Conservation (phyloP, 2,888 invertebrate species). For the Epinotia brunnichana region DNA sequence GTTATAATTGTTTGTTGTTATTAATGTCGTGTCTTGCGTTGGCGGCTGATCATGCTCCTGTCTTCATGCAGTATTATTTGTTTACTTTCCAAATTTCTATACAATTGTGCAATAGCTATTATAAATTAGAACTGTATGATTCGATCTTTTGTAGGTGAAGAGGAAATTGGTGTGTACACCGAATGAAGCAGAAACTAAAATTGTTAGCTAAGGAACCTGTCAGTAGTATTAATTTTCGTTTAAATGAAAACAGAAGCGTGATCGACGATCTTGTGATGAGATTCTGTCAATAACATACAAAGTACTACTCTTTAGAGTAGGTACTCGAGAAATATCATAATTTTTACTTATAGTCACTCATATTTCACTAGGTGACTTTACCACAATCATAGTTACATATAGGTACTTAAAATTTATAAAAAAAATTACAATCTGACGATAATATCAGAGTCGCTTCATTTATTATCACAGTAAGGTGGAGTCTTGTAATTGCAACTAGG, state of each 20-base stretch:
- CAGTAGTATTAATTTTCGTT: background rate
- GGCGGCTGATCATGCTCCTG: background rate
- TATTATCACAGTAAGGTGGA: background rate
- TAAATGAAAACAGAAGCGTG: background rate
- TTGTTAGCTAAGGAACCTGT: background rate
- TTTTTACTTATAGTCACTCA: background rate
- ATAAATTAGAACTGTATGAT: background rate
- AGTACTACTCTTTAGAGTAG: background rate
- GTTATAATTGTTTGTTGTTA: background rate
- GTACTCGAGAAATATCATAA: background rate
- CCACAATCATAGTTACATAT: background rate
- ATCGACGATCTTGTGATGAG: background rate
- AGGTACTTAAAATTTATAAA: no score
- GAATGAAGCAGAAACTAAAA: background rate
- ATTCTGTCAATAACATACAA: background rate
- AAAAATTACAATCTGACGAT: no score
- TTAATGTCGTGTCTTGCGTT: constrained; percentile 7
- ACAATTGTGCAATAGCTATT: background rate
- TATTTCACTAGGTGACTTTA: background rate
- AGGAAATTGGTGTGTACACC: background rate
- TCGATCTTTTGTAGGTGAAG: background rate
- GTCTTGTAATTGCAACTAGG: no score
- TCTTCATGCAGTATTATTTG: background rate
- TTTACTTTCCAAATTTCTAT: background rate
- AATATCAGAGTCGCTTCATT: no score